Base-by-base conservation (phyloP, 2,797 vertebrate genomes). In the Enteromius paludinosus region DNA sequence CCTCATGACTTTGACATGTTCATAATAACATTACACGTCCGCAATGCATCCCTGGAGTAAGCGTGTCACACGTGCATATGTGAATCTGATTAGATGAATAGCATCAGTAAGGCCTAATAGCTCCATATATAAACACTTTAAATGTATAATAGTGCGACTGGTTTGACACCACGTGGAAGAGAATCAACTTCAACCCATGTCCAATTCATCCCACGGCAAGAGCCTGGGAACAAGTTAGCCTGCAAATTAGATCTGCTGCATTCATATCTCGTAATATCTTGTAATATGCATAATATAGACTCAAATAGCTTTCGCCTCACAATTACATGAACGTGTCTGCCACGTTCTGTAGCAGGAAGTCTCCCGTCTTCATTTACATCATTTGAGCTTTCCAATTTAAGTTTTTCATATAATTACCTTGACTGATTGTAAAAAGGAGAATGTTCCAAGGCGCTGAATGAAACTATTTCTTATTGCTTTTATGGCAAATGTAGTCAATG, bases 331-430 rank as follows among this genome's bases (percentile, higher is more conserved):
- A 79, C 12, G 23, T n/a, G 78, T 45, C 78, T 70, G 49, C 78
- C 78, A 28, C 18, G 35, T 18, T 79, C 33, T n/a, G 49, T 18
- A 6, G 20, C 28, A 9, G n/a, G 70, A 79, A 70, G 35, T 70
- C 35, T 68, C 52, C 30, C 25, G 4, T 69, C 78, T 79, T 79
- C 52, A 61, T 79, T 79, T 79, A 45, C 45, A 70, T 70, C 1
- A 70, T 70, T 70, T 70, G 52, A 38, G 78, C 23, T 69, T 79
- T 69, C 78, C 17, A 45, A 79, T 79, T 79, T 69, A 70, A 43
- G 49, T 61, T 70, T 45, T 79, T 79, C 23, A 30, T 70, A 61
- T 79, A 70, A 79, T 79, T 79, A 79, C 66, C 52, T 79, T 70
- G 66, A 70, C 78, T 79, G 78, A 79, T 30, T 70, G 49, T 30